phyloP scores from a whole-genome alignment of 2,888 invertebrate species.

The Chrysina gloriosa region DNA sequence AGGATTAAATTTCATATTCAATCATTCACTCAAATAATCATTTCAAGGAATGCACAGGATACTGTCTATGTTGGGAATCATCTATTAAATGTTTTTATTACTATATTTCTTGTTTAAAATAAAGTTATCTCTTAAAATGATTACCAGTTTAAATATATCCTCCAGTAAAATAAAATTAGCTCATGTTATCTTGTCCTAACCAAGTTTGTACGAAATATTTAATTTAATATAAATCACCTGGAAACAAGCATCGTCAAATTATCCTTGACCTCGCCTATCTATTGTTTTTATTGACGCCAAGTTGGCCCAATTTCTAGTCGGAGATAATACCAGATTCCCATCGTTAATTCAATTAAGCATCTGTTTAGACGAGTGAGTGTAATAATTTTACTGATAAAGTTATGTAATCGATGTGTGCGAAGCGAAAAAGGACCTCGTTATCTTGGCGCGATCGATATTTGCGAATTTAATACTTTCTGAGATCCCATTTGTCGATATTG shows the following conservation, averaged over 20 bases:
- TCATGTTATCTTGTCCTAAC: no score
- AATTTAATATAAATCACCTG: no score
- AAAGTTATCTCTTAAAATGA: no score
- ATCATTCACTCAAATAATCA: no score
- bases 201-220: no score
- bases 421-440: background rate
- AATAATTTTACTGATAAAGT: constrained; percentile 19
- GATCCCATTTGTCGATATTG: background rate
- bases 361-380: background rate
- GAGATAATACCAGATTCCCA: background rate
- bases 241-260: constrained; percentile 6
- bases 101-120: no score
- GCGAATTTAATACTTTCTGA: constrained; percentile 20
- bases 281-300: constrained; percentile 27
- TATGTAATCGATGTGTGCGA: constrained; percentile 9
- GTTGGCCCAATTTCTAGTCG: constrained; percentile 16
- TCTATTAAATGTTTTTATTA: no score
- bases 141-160: no score
- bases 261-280: constrained; percentile 34
- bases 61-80: no score
- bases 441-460: constrained; percentile 29
- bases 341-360: constrained; percentile 13
- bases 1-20: no score
- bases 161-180: no score
- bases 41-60: no score